Evolutionary conservation across 2,113 vertebrate species (phyloP).

Genomic region (Condylura cristata): DNA sequence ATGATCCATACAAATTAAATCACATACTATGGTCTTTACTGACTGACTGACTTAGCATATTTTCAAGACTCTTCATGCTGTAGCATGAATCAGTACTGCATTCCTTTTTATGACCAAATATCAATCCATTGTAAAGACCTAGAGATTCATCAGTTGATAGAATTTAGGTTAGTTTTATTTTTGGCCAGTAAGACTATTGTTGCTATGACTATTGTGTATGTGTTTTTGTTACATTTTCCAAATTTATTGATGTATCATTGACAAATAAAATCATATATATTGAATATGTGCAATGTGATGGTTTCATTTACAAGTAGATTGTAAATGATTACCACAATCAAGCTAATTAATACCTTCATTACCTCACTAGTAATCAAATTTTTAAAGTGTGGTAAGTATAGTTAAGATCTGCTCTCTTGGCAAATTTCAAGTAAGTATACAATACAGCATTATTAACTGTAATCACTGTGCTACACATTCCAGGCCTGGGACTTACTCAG

Average conservation of each 20-base stretch:
- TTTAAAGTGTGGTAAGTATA: background rate
- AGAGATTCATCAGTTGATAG: background rate
- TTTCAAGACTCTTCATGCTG: background rate
- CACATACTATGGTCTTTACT: background rate
- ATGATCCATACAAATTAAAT: background rate
- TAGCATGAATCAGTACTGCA: background rate
- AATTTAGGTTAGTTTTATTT: conserved; percentile 3
- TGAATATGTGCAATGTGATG: background rate
- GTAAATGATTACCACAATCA: background rate
- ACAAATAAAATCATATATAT: background rate
- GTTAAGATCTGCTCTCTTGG: background rate
- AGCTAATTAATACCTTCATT: background rate
- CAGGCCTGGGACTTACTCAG: background rate
- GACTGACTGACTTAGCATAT: background rate
- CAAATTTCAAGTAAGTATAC: background rate
- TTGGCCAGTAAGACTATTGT: background rate
- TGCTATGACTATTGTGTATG: background rate
- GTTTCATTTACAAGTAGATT: background rate
- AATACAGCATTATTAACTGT: background rate
- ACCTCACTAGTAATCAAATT: background rate
- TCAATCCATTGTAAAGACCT: background rate
- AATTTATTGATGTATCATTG: background rate
- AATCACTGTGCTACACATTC: background rate
- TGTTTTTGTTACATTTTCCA: background rate
- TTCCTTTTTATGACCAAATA: background rate